phyloP scores from a whole-genome alignment of 2,888 invertebrate genomes.

The Rotaria macrura region DNA sequence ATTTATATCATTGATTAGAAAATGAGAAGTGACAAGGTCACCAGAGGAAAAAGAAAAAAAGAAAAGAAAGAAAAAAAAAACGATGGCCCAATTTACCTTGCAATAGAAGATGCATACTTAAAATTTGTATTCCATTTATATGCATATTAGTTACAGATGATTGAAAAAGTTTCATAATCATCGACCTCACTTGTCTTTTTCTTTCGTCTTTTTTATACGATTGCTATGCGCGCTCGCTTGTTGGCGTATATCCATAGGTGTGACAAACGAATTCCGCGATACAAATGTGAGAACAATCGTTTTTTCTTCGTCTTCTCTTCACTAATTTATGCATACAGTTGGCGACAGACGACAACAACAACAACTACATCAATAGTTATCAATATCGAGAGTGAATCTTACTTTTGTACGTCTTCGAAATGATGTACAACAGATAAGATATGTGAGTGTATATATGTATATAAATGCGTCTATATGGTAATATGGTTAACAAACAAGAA shows the following conservation, averaged over 20 bases:
- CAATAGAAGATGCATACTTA: background rate
- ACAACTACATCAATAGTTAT: background rate
- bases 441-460: background rate
- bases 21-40: background rate
- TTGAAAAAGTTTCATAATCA: background rate
- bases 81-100: background rate
- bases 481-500: background rate
- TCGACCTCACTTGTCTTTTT: background rate
- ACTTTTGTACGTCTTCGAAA: background rate
- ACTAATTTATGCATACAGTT: background rate
- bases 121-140: background rate
- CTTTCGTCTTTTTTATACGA: background rate
- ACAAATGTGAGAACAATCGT: background rate
- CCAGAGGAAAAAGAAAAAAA: background rate
- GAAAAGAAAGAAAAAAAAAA: no score
- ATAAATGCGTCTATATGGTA: background rate
- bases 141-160: background rate
- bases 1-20: background rate
- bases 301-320: background rate
- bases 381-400: background rate
- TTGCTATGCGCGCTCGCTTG: background rate
- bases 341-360: background rate
- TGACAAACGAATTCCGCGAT: background rate
- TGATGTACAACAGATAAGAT: background rate
- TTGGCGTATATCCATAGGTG: background rate